Evolutionary conservation across 2,113 vertebrate genomes (phyloP).

Genomic region (Myiozetetes cayanensis): DNA sequence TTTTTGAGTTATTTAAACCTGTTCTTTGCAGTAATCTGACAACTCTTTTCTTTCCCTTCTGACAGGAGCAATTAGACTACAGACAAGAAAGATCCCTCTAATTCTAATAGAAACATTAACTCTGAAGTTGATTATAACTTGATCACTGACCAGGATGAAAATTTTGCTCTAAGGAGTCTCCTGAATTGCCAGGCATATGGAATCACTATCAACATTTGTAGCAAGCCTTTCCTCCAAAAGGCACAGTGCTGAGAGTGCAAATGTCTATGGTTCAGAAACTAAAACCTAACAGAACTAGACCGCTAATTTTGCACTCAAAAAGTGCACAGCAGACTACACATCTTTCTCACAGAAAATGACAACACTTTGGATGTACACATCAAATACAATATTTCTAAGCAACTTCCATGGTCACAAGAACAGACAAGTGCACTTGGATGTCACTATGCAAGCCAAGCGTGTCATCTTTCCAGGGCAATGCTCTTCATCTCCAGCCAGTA

Average conservation of each 20-base stretch:
- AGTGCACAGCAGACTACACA: not conserved
- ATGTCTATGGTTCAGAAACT: fast-evolving
- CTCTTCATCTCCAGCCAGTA: not conserved
- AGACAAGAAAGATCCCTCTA: not conserved
- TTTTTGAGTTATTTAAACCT: not conserved
- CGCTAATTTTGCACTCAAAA: not conserved
- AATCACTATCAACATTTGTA: not conserved
- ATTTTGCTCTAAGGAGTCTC: not conserved
- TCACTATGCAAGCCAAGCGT: not conserved
- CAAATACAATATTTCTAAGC: not conserved
- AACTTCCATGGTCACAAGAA: not conserved
- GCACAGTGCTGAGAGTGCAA: not conserved
- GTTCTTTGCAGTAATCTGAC: not conserved
- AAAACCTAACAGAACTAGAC: not conserved
- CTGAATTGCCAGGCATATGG: fast-evolving
- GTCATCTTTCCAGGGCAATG: not conserved
- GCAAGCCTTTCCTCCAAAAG: not conserved
- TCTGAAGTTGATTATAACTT: not conserved
- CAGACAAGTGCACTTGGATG: fast-evolving
- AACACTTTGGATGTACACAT: not conserved
- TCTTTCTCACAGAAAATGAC: not conserved
- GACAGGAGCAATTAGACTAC: not conserved
- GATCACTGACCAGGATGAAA: not conserved
- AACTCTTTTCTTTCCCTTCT: not conserved
- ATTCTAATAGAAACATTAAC: not conserved